Evolutionary conservation across 2,113 vertebrate species (phyloP), one percentile per base, ranked within the genome.

Genomic region (Podocnemis expansa): DNA sequence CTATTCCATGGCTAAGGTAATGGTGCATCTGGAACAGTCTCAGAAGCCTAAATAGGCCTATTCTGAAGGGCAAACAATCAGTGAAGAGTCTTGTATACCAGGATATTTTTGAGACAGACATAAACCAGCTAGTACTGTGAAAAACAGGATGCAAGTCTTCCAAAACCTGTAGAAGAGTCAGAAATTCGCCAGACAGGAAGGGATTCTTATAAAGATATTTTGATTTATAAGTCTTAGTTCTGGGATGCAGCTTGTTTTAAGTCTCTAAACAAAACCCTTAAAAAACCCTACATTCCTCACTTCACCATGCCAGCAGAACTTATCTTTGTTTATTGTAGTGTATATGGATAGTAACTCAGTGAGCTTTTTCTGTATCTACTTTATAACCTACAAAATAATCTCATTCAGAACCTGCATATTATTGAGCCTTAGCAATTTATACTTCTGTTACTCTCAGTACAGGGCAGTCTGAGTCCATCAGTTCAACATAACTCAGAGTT

Each of bases 371-470:
- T 58, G 29, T 8, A 58, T 58, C 4, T 29, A 58, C 56, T 58
- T 58, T 29, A 29, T 58, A 58, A 58, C 56, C 56, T 58, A 58
- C 56, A 58, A 24, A 25, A 58, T 27, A 58, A 58, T 58, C 19
- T 58, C 29, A 9, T 58, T 12, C 29, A 58, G 95, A 96, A 94
- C 94, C 91, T 91, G 89, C 94, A 94, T 88, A 93, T 90, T 91
- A 55, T 47, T 25, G 92, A 92, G 86, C 92, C 93, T 95, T 67
- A 52, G 92, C 94, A 96, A 96, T 96, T 97, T 95, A 89, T 90
- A 92, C 94, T 95, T 80, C 93, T 82, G 96, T 95, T 96, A 95
- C 94, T 95, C 93, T 96, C 88, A 60, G 89, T 94, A 85, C 85
- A 56, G 81, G 80, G 88, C 92, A 93, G 81, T 54, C 87, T 43